Evolutionary conservation across 2,797 vertebrate species (phyloP).

Genomic region (Mus caroli): DNA sequence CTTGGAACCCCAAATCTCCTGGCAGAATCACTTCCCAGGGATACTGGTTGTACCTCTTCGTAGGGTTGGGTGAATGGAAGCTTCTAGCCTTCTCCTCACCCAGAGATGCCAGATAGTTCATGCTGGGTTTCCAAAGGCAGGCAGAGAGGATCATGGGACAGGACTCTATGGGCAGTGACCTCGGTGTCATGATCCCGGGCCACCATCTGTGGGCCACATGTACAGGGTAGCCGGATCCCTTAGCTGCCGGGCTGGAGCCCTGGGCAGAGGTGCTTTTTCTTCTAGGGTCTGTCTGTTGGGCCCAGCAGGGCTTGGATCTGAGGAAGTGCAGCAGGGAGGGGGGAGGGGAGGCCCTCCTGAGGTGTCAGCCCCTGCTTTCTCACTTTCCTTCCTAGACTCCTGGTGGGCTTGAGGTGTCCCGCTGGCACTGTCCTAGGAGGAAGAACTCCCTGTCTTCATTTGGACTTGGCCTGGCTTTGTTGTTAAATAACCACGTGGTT

Average conservation of each 20-base stretch:
- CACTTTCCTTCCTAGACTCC: no score
- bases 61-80: accelerated
- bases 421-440: background rate
- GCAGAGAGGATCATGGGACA: background rate
- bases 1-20: background rate
- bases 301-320: background rate
- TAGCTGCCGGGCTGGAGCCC: background rate
- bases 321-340: background rate
- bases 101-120: accelerated
- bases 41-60: accelerated
- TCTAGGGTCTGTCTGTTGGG: background rate
- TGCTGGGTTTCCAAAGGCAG: background rate
- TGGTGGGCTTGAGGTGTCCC: background rate
- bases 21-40: background rate
- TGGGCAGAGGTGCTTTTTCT: background rate
- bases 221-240: background rate
- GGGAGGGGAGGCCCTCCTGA: accelerated
- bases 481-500: background rate
- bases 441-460: background rate
- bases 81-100: background rate
- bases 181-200: background rate
- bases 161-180: background rate
- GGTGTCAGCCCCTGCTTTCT: accelerated
- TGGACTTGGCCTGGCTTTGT: background rate
- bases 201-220: background rate